These are phyloP conservation scores for Elymnias hypermnestra DNA, from an alignment of 1,140 invertebrate genomes.

Conservation along the genomic window DNA sequence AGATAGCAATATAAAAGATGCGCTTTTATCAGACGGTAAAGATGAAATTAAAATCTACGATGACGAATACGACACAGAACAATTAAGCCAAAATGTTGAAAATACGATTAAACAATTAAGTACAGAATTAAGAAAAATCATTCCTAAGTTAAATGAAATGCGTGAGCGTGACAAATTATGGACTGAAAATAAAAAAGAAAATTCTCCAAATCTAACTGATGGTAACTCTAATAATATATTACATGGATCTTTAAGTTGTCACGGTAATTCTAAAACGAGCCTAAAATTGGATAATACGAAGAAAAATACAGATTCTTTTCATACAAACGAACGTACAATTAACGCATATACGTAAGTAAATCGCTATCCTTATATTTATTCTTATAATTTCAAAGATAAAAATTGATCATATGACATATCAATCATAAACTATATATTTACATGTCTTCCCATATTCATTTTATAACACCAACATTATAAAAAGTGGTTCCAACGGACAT, in stretches of 20 bases:
- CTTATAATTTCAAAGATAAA: no score
- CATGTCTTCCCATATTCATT: no score
- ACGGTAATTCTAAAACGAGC: conserved; percentile 1
- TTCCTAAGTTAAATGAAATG: conserved; percentile 69
- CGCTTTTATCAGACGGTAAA: conserved; percentile 73
- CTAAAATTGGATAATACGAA: conserved; percentile 7
- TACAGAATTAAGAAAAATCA: conserved; percentile 65
- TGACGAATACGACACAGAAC: conserved; percentile 57
- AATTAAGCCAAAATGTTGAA: conserved; percentile 59
- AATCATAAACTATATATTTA: no score
- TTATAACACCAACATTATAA: no score
- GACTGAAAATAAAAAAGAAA: conserved; percentile 40
- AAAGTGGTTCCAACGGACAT: no score
- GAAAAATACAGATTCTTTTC: conserved; percentile 8
- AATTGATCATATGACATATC: no score
- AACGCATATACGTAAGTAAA: conserved; percentile 35
- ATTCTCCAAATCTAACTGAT: conserved; percentile 38
- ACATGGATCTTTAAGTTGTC: conserved; percentile 2
- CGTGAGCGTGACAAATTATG: conserved; percentile 59
- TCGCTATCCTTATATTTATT: no score
- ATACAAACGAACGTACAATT: conserved; percentile 19
- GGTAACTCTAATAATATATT: conserved; percentile 60
- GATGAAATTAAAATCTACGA: conserved; percentile 63
- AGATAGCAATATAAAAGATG: conserved; percentile 70
- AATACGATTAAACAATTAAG: conserved; percentile 67